A percentile compares a stretch with the other conserved stretches of the same genome.
Conservation (phyloP, 2,797 vertebrate genomes). For the Uromys caudimaculatus region DNA sequence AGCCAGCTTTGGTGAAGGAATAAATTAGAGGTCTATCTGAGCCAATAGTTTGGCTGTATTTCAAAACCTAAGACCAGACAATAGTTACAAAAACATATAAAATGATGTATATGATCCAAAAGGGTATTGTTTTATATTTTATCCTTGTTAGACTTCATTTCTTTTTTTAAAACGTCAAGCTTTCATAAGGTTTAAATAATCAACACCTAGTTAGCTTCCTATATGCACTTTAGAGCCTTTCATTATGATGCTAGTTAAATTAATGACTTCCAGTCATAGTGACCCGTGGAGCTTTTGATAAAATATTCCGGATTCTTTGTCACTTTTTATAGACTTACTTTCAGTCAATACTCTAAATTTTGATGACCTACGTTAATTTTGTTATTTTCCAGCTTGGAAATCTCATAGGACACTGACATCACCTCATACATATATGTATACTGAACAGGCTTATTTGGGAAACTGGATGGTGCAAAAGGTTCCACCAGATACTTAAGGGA, state of each 20-base stretch:
- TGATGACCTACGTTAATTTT: not conserved
- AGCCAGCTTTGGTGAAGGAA: not conserved
- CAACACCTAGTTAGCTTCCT: not conserved
- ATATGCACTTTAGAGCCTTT: not conserved
- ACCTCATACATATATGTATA: not conserved
- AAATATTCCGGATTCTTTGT: not conserved
- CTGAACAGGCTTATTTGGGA: not conserved
- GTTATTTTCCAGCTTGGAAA: not conserved
- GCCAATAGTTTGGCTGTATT: not conserved
- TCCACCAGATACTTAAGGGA: not conserved
- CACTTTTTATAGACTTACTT: not conserved
- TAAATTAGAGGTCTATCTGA: not conserved
- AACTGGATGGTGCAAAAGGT: not conserved
- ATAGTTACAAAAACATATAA: not conserved
- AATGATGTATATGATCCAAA: not conserved
- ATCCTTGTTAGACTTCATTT: not conserved
- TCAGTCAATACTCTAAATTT: not conserved
- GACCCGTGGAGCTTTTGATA: not conserved
- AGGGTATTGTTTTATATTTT: not conserved
- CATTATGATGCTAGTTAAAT: not conserved
- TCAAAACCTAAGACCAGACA: not conserved
- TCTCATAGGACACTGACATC: not conserved
- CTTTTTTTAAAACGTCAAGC: not conserved
- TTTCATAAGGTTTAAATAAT: not conserved
- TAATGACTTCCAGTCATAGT: not conserved